phyloP scores from a whole-genome alignment of 2,113 vertebrate species.

The Thamnaconus septentrionalis region DNA sequence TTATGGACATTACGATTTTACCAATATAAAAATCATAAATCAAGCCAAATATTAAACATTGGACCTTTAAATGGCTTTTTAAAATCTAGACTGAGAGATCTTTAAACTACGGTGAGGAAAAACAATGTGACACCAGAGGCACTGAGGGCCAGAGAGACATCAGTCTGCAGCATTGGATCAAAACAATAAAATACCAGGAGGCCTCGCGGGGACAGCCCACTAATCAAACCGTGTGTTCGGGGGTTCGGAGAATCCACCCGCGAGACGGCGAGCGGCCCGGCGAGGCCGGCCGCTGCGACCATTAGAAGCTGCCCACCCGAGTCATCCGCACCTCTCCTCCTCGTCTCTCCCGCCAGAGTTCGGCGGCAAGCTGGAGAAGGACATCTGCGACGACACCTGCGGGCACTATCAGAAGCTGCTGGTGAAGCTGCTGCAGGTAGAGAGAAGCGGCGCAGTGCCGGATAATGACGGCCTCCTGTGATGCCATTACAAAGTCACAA shows the following conservation, averaged over 20 bases:
- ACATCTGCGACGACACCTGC: slow-evolving; percentile 87
- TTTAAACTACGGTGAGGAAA: background rate
- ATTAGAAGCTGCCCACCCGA: slow-evolving; percentile 17
- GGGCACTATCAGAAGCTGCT: slow-evolving; percentile 89
- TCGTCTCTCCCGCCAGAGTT: slow-evolving; percentile 81
- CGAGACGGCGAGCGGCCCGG: slow-evolving; percentile 3
- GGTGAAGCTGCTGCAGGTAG: slow-evolving; percentile 93
- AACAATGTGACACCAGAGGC: slow-evolving; percentile 7
- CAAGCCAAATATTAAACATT: too few species aligned
- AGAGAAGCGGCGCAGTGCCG: background rate
- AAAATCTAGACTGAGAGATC: too few species aligned
- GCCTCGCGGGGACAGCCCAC: too few species aligned
- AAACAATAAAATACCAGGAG: too few species aligned
- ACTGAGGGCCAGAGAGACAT: background rate
- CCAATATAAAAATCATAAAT: too few species aligned
- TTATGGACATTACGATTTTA: too few species aligned
- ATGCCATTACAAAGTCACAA: slow-evolving; percentile 60
- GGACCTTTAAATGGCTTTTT: too few species aligned
- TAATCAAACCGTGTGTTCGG: too few species aligned
- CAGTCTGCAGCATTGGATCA: slow-evolving; percentile 1
- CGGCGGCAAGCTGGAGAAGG: slow-evolving; percentile 85
- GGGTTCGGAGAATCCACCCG: slow-evolving; percentile 7
- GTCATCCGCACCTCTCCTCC: slow-evolving; percentile 42
- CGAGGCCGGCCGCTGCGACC: slow-evolving; percentile 9
- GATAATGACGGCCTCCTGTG: slow-evolving; percentile 48